phyloP scores from a whole-genome alignment of 2,113 vertebrate genomes.

The Megaptera novaeangliae region DNA sequence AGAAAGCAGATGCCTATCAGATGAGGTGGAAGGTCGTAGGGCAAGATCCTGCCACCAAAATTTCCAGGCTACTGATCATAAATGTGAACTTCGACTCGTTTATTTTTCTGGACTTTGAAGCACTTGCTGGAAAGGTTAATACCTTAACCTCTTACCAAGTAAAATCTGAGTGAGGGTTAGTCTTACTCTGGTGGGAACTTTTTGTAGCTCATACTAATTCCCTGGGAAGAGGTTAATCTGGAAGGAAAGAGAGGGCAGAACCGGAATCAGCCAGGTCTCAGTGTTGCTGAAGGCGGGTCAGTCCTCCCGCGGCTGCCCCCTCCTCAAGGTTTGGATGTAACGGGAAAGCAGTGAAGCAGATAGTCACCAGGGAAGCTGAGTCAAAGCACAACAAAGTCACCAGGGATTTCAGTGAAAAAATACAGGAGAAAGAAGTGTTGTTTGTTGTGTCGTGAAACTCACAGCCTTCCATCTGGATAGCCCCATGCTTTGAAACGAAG shows the following conservation, averaged over 20 bases:
- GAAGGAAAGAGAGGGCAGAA: background rate
- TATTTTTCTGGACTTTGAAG: background rate
- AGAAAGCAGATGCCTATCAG: background rate
- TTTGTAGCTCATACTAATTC: background rate
- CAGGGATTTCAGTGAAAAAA: background rate
- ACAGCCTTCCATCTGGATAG: background rate
- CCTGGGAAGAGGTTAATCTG: background rate
- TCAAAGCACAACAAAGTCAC: background rate
- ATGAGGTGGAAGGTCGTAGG: background rate
- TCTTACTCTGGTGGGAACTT: background rate
- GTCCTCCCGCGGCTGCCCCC: accelerated
- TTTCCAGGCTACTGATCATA: background rate
- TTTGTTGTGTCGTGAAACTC: background rate
- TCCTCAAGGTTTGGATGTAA: background rate
- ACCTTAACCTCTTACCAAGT: background rate
- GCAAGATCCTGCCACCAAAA: background rate
- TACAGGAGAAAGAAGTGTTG: background rate
- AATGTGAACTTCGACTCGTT: background rate
- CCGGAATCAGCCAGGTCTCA: background rate
- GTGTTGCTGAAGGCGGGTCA: background rate
- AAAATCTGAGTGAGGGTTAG: background rate
- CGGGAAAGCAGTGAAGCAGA: background rate
- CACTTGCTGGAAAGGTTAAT: background rate
- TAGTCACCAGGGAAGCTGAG: background rate
- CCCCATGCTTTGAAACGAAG: background rate